These are phyloP conservation scores for Nomada fucata DNA, from an alignment of 2,888 invertebrate genomes.

Conservation along the genomic window DNA sequence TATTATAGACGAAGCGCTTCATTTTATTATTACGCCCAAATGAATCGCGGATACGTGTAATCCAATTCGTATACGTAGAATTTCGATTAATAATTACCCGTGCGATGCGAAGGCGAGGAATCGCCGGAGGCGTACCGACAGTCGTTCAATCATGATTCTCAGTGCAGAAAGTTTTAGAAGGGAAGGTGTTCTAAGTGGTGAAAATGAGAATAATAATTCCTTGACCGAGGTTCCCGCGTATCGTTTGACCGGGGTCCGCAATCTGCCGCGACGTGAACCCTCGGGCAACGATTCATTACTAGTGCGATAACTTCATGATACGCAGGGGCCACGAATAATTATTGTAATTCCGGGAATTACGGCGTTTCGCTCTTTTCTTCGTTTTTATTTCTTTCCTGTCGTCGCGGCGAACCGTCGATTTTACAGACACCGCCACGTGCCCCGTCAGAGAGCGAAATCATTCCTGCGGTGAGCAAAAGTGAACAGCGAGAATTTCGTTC, in stretches of 20 bases:
- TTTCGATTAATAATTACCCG: too few relatives aligned
- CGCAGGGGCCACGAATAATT: conserved; percentile 44
- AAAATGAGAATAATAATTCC: conserved; percentile 25
- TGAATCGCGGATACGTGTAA: too few relatives aligned
- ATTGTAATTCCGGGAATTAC: conserved; percentile 53
- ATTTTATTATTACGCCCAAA: too few relatives aligned
- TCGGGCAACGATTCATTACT: conserved; percentile 35
- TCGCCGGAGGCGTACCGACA: too few relatives aligned
- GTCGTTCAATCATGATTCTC: not conserved
- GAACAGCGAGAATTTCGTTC: too few relatives aligned
- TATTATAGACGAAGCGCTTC: too few relatives aligned
- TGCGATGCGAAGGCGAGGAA: too few relatives aligned
- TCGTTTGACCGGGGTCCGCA: conserved; percentile 23
- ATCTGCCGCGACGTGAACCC: conserved; percentile 38
- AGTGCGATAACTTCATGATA: conserved; percentile 51
- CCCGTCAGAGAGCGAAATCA: not conserved
- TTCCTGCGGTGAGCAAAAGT: not conserved
- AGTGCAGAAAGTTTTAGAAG: not conserved
- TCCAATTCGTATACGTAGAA: too few relatives aligned
- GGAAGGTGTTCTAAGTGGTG: not conserved
- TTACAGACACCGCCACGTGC: not conserved
- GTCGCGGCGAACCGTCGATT: not conserved
- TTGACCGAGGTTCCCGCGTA: conserved; percentile 36
- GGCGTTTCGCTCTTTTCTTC: conserved; percentile 13
- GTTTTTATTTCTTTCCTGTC: not conserved